Evolutionary conservation across 2,888 invertebrate genomes (phyloP).

Genomic region (Leptopilina myrica): DNA sequence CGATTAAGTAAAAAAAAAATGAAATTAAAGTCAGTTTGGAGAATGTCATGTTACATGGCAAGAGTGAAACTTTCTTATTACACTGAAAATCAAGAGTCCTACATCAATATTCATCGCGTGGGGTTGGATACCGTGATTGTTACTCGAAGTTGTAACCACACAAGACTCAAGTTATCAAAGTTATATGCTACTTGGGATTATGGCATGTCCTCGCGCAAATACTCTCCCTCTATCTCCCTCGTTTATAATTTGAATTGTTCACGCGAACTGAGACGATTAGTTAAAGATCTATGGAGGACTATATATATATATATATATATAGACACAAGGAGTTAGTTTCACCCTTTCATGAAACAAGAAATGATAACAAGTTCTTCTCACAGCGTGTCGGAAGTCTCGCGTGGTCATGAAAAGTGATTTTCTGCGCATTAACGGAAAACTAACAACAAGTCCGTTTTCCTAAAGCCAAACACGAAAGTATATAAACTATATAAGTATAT

Average conservation of each 20-base stretch:
- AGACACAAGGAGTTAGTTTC: neutral
- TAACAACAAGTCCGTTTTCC: slow-evolving; percentile 10
- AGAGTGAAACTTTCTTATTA: neutral
- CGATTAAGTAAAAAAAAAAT: too few species aligned
- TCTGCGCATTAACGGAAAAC: slow-evolving; percentile 22
- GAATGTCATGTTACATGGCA: too few species aligned
- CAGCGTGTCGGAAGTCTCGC: slow-evolving; percentile 6
- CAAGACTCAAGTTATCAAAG: slow-evolving; percentile 12
- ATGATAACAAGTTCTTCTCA: slow-evolving; percentile 33
- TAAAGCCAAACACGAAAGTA: too few species aligned
- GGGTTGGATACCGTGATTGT: slow-evolving; percentile 9
- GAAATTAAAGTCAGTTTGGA: too few species aligned
- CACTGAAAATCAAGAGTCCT: neutral
- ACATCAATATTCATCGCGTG: slow-evolving; percentile 12
- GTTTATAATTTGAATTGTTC: slow-evolving; percentile 26
- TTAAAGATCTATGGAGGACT: slow-evolving; percentile 1
- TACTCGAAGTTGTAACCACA: slow-evolving; percentile 7
- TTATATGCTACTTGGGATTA: slow-evolving; percentile 11
- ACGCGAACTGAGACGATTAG: slow-evolving; percentile 27
- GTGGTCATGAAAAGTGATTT: slow-evolving; percentile 22
- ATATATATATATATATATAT: neutral
- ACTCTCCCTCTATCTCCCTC: neutral
- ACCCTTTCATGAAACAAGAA: slow-evolving; percentile 18
- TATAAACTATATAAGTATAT: too few species aligned
- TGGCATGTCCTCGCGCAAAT: slow-evolving; percentile 8